phyloP scores from a whole-genome alignment of 2,888 invertebrate genomes.

The Erannis defoliaria region DNA sequence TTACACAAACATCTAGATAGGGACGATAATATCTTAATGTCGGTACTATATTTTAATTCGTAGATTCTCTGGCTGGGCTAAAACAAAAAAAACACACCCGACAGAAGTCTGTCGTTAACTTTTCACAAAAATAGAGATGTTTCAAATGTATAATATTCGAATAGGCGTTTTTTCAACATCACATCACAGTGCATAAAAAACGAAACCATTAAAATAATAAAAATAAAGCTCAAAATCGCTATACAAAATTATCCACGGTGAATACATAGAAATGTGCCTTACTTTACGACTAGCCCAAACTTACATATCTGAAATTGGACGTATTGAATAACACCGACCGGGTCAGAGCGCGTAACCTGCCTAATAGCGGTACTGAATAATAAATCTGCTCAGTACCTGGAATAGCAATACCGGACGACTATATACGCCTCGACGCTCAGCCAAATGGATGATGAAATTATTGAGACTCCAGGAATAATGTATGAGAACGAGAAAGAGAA shows the following conservation, averaged over 20 bases:
- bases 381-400: constrained; percentile 43
- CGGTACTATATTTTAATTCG: not conserved
- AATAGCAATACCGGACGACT: constrained; percentile 46
- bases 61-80: not conserved
- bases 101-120: not conserved
- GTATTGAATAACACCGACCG: constrained; percentile 36
- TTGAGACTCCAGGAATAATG: constrained; percentile 49
- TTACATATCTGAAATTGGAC: constrained; percentile 42
- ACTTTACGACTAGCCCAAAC: constrained; percentile 31
- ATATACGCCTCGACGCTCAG: constrained; percentile 39
- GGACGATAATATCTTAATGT: not conserved
- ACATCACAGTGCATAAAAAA: not conserved
- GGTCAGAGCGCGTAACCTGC: constrained; percentile 34
- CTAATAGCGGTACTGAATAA: constrained; percentile 48
- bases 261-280: constrained; percentile 18
- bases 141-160: not conserved
- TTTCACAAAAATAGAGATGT: not conserved
- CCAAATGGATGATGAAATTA: constrained; percentile 54
- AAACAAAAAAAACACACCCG: not conserved
- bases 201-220: not conserved
- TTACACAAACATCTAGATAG: constrained; percentile 10
- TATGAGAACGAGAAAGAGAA: constrained; percentile 44
- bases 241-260: not conserved
- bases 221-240: not conserved
- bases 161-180: not conserved